A percentile compares a stretch with the other conserved stretches of the same genome.
These are phyloP conservation scores for Drosophila yakuba DNA, from an alignment of 1,140 invertebrate genomes.

Conservation along the genomic window DNA sequence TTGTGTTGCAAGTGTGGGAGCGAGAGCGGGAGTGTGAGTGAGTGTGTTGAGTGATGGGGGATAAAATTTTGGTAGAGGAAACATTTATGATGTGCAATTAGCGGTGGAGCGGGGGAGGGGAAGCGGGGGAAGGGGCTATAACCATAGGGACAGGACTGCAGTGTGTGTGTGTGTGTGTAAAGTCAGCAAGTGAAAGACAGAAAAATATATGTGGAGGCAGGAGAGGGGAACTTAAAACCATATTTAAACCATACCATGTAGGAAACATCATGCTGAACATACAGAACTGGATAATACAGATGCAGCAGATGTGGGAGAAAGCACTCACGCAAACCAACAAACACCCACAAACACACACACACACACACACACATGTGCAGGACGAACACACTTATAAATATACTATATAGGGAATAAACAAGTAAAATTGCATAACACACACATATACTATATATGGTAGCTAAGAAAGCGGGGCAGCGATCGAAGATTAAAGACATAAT, in stretches of 20 bases:
- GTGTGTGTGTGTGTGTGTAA: conserved; percentile 1
- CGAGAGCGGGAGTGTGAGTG: background rate
- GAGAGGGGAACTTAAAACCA: conserved; percentile 28
- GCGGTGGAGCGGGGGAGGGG: conserved; percentile 18
- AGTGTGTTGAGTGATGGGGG: conserved; percentile 13
- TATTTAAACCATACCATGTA: conserved; percentile 37
- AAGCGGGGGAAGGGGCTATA: background rate
- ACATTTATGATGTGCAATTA: conserved; percentile 65
- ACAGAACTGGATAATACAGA: conserved; percentile 28
- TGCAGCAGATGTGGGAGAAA: conserved; percentile 14
- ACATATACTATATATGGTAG: conserved; percentile 40
- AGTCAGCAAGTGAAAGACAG: conserved; percentile 32
- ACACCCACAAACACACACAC: conserved; percentile 24
- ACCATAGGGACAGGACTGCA: conserved; percentile 24
- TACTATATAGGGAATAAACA: conserved; percentile 49
- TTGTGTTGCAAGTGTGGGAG: conserved; percentile 3
- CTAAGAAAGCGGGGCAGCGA: conserved; percentile 46
- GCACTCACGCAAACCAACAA: conserved; percentile 18
- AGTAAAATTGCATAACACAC: conserved; percentile 39
- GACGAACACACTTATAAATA: conserved; percentile 30
- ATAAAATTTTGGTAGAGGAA: conserved; percentile 44
- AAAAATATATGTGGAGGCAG: conserved; percentile 20
- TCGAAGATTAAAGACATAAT: conserved; percentile 67
- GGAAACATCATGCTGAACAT: conserved; percentile 27
- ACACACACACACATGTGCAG: conserved; percentile 4